A percentile compares a stretch with the other conserved stretches of the same genome.
Evolutionary conservation across 2,797 vertebrate species (phyloP).

Genomic region (Microctenopoma steveboyesi): DNA sequence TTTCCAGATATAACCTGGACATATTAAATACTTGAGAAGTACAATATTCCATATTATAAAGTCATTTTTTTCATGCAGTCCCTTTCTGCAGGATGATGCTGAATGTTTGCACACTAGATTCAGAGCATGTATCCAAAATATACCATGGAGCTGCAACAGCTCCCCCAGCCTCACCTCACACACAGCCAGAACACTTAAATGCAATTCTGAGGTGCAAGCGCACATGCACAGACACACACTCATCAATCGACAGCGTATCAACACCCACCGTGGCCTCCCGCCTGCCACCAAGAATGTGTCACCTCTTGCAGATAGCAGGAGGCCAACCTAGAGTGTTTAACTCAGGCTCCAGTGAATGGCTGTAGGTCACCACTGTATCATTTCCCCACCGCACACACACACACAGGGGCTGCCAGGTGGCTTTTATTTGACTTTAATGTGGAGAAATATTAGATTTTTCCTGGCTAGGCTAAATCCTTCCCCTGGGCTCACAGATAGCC

Average conservation of each 20-base stretch:
- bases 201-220: conserved; percentile 8
- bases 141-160: conserved; percentile 14
- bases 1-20: too few relatives aligned
- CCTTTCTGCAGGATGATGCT: background rate
- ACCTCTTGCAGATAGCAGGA: conserved; percentile 65
- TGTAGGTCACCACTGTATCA: conserved; percentile 73
- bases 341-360: conserved; percentile 60
- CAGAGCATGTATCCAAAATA: conserved; percentile 21
- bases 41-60: background rate
- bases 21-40: background rate
- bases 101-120: background rate
- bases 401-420: conserved; percentile 63
- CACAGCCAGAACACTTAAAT: conserved; percentile 13
- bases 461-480: conserved; percentile 74
- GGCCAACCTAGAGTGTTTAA: conserved; percentile 66
- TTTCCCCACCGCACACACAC: conserved; percentile 44
- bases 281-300: conserved; percentile 63
- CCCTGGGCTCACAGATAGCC: conserved; percentile 69
- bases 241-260: conserved; percentile 47
- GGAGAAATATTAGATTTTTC: conserved; percentile 80
- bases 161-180: conserved; percentile 22
- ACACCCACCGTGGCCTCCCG: conserved; percentile 47
- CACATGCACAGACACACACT: background rate
- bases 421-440: conserved; percentile 79
- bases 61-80: background rate